A percentile compares a stretch with the other conserved stretches of the same genome.
Evolutionary conservation across 2,113 vertebrate species (phyloP).

Genomic region (Cyanoliseus patagonus): DNA sequence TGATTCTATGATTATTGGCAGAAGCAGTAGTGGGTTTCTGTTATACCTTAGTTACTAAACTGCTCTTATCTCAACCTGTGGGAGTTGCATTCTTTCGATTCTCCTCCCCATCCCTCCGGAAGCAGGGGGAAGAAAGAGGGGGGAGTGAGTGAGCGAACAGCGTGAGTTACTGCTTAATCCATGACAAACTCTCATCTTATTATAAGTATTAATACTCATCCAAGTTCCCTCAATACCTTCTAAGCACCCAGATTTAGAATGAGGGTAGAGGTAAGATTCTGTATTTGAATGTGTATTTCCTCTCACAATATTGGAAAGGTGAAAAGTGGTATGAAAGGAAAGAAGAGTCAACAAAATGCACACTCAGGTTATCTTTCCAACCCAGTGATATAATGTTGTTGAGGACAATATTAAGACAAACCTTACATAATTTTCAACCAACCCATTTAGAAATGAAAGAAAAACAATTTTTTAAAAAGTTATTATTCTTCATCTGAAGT

Average conservation of each 20-base stretch:
- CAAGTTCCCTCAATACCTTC: neutral
- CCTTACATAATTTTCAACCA: neutral
- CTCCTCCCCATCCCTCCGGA: no score
- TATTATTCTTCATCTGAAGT: neutral
- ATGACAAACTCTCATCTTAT: neutral
- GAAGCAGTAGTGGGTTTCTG: no score
- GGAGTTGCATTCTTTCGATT: no score
- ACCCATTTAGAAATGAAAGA: neutral
- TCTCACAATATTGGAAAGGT: neutral
- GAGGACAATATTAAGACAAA: neutral
- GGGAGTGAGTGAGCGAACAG: no score
- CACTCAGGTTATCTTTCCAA: neutral
- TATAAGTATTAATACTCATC: neutral
- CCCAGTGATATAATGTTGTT: neutral
- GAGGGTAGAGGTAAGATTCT: neutral
- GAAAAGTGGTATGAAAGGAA: neutral
- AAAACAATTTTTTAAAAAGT: neutral
- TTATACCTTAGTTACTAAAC: no score
- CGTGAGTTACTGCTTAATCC: no score
- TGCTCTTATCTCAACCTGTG: no score
- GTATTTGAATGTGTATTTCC: neutral
- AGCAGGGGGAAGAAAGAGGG: no score
- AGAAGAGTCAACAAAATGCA: neutral
- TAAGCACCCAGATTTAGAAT: neutral
- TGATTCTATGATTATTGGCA: no score